Conservation (phyloP, 2,113 vertebrate genomes). For the Centropus bengalensis region DNA sequence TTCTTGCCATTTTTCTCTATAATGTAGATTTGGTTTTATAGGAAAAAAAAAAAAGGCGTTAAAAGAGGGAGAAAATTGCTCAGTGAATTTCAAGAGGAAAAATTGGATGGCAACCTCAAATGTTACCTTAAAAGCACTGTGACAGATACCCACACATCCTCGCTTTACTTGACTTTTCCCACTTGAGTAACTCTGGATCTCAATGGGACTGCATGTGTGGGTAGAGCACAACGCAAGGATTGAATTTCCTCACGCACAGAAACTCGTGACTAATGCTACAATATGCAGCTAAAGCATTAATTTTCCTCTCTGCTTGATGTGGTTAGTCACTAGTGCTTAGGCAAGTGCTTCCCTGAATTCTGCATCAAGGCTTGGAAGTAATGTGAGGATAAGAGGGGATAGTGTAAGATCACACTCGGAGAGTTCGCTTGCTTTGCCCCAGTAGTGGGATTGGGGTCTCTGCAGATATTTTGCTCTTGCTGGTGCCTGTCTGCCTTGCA, state of each 20-base stretch:
- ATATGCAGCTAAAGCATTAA: rapidly evolving
- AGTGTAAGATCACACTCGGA: neutral
- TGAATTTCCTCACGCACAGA: neutral
- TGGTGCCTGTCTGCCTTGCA: neutral
- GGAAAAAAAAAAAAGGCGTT: neutral
- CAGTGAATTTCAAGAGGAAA: conserved; percentile 10
- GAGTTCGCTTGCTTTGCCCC: neutral
- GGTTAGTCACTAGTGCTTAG: neutral
- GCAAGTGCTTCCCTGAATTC: neutral
- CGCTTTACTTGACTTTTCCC: conserved; percentile 1
- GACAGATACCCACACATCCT: conserved; percentile 50
- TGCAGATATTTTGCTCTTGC: neutral
- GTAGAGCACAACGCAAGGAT: neutral
- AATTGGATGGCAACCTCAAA: conserved; percentile 20
- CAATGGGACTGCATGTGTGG: conserved; percentile 54
- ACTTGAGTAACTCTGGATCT: conserved; percentile 56
- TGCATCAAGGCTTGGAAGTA: neutral
- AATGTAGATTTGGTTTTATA: neutral
- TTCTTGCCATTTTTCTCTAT: conserved; percentile 41
- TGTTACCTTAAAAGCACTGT: conserved; percentile 33
- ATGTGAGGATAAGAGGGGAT: rapidly evolving
- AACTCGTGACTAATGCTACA: conserved; percentile 25
- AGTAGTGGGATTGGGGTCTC: rapidly evolving
- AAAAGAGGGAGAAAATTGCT: conserved; percentile 27
- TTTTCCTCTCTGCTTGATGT: neutral